Conservation (phyloP, 2,113 vertebrate species). For the Brachypteracias leptosomus region DNA sequence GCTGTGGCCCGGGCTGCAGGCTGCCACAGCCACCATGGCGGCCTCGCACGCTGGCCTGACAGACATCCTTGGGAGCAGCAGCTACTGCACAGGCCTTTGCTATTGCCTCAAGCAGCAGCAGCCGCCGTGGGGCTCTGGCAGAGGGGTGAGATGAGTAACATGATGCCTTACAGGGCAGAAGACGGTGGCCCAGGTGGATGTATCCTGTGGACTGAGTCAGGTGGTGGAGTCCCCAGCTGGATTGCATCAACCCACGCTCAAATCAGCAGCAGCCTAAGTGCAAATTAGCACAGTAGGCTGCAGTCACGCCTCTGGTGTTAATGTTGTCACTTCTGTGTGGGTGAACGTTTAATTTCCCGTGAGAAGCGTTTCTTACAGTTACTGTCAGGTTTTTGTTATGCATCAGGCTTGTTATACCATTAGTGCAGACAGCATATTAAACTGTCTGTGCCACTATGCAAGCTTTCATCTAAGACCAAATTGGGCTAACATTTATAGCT, state of each 20-base stretch:
- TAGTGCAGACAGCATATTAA: not conserved
- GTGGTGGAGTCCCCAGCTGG: not conserved
- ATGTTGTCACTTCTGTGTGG: not conserved
- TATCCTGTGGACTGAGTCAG: too few species aligned
- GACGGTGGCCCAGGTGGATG: not conserved
- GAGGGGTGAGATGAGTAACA: not conserved
- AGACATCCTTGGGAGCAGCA: rapidly evolving
- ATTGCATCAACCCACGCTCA: not conserved
- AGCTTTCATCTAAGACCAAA: not conserved
- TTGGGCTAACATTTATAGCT: not conserved
- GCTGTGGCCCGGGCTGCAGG: rapidly evolving
- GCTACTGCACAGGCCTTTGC: not conserved
- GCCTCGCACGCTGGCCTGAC: rapidly evolving
- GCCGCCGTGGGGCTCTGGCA: not conserved
- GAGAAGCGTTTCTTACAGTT: not conserved
- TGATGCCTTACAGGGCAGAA: not conserved
- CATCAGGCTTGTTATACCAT: not conserved
- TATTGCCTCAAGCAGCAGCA: not conserved
- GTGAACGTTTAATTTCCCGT: not conserved
- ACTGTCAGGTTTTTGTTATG: not conserved
- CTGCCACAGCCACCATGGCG: rapidly evolving
- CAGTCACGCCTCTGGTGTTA: not conserved
- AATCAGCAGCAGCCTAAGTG: not conserved
- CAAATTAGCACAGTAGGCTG: not conserved
- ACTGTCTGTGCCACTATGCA: not conserved